Conservation (phyloP, 2,888 invertebrate genomes). For the Cataglyphis albicans region DNA sequence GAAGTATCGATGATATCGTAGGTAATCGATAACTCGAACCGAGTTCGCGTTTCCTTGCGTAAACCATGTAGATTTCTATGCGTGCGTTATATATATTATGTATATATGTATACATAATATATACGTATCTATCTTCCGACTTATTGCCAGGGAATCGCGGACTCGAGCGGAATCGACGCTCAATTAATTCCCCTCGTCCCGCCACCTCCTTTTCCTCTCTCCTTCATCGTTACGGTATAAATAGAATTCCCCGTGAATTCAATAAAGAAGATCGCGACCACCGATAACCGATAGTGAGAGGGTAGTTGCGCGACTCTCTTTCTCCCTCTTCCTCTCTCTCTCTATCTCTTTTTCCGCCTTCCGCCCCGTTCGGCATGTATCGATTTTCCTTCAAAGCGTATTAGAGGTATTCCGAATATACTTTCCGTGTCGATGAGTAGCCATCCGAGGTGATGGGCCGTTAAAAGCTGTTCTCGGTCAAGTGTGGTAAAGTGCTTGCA, state of each 20-base stretch:
- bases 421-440: slow-evolving; percentile 78
- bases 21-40: slow-evolving; percentile 15
- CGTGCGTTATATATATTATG: neutral
- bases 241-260: slow-evolving; percentile 62
- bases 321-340: slow-evolving; percentile 18
- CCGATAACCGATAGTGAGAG: slow-evolving; percentile 31
- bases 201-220: slow-evolving; percentile 33
- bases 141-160: slow-evolving; percentile 22
- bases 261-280: slow-evolving; percentile 62
- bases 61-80: neutral
- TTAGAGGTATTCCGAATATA: slow-evolving; percentile 78
- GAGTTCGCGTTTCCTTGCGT: neutral
- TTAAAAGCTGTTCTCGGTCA: slow-evolving; percentile 79
- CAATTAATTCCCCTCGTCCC: slow-evolving; percentile 48
- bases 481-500: slow-evolving; percentile 75
- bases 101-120: too few relatives aligned
- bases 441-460: slow-evolving; percentile 79
- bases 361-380: slow-evolving; percentile 64
- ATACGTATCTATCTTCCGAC: slow-evolving; percentile 8
- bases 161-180: slow-evolving; percentile 36
- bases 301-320: neutral
- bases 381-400: slow-evolving; percentile 75
- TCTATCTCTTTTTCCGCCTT: slow-evolving; percentile 5
- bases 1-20: slow-evolving; percentile 23
- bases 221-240: slow-evolving; percentile 49